These are phyloP conservation scores for Tachyglossus aculeatus DNA, from an alignment of 2,797 vertebrate species.

Conservation along the genomic window DNA sequence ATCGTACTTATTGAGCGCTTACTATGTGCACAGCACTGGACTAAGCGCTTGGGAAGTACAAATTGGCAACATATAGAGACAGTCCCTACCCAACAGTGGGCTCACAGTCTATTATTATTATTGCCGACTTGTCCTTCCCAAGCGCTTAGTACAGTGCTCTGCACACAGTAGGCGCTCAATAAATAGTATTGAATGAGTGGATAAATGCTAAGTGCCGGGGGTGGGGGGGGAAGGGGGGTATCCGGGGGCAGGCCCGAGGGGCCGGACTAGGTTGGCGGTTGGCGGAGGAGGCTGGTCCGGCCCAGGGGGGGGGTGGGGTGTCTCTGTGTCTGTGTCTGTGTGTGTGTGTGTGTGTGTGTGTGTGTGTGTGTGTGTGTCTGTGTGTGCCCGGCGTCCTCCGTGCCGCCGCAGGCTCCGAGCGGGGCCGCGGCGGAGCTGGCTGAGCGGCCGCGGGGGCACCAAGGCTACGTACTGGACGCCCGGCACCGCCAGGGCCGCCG, in stretches of 20 bases:
- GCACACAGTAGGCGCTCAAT: too few species aligned
- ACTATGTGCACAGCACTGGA: too few species aligned
- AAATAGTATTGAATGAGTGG: neutral
- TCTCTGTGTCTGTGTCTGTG: neutral
- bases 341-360: neutral
- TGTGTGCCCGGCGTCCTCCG: neutral
- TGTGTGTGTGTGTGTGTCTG: neutral
- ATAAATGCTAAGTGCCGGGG: neutral
- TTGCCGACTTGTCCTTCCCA: too few species aligned
- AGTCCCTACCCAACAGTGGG: too few species aligned
- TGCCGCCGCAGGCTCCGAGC: neutral
- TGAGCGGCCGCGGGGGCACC: neutral
- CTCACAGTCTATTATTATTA: too few species aligned
- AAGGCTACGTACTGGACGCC: fast-evolving
- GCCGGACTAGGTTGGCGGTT: neutral
- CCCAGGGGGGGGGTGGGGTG: neutral
- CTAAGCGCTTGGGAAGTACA: too few species aligned
- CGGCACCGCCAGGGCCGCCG: neutral
- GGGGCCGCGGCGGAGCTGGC: neutral
- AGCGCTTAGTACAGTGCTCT: too few species aligned
- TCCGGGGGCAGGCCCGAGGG: neutral
- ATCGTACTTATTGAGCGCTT: too few species aligned
- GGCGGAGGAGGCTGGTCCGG: neutral
- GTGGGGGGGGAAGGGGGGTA: neutral
- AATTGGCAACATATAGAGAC: too few species aligned